Base-by-base conservation (phyloP, 37 sponge, comb jelly and placozoan species). In the Oopsacas minuta region DNA sequence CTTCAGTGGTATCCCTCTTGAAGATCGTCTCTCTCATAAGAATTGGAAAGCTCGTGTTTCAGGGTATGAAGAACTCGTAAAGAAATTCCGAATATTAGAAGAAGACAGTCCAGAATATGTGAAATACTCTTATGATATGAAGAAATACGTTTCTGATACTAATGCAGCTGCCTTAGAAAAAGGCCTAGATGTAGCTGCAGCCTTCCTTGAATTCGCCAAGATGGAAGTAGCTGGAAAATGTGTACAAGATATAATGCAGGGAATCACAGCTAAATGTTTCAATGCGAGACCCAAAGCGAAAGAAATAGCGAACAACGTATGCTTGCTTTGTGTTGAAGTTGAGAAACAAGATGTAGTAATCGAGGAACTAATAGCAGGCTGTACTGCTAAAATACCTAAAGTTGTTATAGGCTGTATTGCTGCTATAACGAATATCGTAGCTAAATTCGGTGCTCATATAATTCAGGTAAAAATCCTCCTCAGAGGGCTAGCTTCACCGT, bases 101-200 rank as follows among this genome's bases (percentile, higher is more conserved):
- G 94, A 92, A 38, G 88, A 86, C 28, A 91, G 93, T 46, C 87
- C 93, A 7, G 89, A 91, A 75, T 97, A 91, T 52, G 84, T 81
- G 37, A 85, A 89, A 61, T 97, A 88, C 84, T 81, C 90, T 30
- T 89, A 90, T 0, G 38, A 86, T 23, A 69, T 97, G 8, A 92
- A 94, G 85, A 92, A 91, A 81, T 97, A 92, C 85, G 91, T 92
- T 8, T 82, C 86, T 38, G 97, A 97, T 82, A 86, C 87, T 52
- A 97, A 97, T 39, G 94, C 92, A 25, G 53, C 91, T 36, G 92
- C 94, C 5, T 95, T 94, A 81, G 97, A 97, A 90, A 97, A 94
- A 52, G 97, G 88, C 1, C 83, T 94, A 34, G 97, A 92, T 42
- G 95, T 93, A 15, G 86, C 93, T 17, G 84, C 94, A 35, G 88